Percentiles rank a stretch among this genome's conserved stretches.
phyloP scores from a whole-genome alignment of 2,888 invertebrate species.

The Orchesella flavescens region DNA sequence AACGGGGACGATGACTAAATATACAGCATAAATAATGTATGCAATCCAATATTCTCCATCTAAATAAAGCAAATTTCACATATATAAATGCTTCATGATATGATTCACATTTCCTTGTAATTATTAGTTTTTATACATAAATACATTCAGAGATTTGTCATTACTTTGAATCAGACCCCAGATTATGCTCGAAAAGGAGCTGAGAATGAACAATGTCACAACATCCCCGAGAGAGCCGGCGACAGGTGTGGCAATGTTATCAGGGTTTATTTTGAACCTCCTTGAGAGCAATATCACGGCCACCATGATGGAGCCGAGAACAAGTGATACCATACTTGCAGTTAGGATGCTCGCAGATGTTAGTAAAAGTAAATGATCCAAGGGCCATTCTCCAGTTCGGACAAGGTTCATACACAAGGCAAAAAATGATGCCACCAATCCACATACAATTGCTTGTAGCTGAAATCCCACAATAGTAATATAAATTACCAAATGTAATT shows the following conservation, averaged over 20 bases:
- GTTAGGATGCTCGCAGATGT: conserved; percentile 85
- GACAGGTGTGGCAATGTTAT: conserved; percentile 78
- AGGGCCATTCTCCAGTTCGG: conserved; percentile 81
- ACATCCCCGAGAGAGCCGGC: conserved; percentile 83
- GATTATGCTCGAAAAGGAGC: conserved; percentile 77
- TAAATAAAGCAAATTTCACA: conserved; percentile 18
- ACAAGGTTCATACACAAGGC: conserved; percentile 82
- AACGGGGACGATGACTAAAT: conserved; percentile 81
- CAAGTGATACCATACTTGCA: conserved; percentile 84
- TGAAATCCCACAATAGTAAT: conserved; percentile 73
- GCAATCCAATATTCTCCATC: conserved; percentile 77
- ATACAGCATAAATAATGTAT: conserved; percentile 79
- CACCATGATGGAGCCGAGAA: conserved; percentile 80
- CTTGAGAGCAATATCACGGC: conserved; percentile 83
- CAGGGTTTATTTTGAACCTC: conserved; percentile 72
- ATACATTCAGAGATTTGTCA: not conserved
- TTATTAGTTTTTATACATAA: no score
- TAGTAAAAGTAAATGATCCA: conserved; percentile 82
- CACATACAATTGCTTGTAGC: conserved; percentile 84
- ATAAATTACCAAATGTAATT: not conserved
- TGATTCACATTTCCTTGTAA: no score
- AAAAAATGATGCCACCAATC: conserved; percentile 82
- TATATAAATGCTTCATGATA: not conserved
- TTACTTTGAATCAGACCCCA: conserved; percentile 60
- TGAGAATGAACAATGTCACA: conserved; percentile 80